Evolutionary conservation across 2,888 invertebrate species (phyloP).

Genomic region (Cheiracanthium punctorium): DNA sequence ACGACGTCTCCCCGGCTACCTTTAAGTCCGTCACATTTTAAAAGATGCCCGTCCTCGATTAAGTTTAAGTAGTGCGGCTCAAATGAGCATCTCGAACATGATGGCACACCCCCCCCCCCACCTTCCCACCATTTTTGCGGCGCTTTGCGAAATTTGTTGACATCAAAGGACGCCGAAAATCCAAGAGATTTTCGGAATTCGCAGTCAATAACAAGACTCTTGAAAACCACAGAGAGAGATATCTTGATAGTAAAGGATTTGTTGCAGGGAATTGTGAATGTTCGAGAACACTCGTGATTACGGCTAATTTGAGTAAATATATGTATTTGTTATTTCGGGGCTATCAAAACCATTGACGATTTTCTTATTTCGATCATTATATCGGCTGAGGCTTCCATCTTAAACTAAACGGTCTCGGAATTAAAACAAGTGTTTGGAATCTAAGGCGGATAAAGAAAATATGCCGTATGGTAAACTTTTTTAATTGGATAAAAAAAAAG

Average conservation of each 20-base stretch:
- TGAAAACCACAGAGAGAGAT: conserved; percentile 64
- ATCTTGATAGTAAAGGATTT: conserved; percentile 51
- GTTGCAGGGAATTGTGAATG: conserved; percentile 9
- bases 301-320: neutral
- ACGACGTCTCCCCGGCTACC: conserved; percentile 22
- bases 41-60: conserved; percentile 49
- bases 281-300: conserved; percentile 9
- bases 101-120: neutral
- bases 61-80: conserved; percentile 60
- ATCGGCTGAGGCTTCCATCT: neutral
- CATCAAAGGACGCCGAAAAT: conserved; percentile 46
- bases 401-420: neutral
- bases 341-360: neutral
- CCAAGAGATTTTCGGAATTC: conserved; percentile 43
- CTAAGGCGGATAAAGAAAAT: neutral
- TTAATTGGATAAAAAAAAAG: neutral
- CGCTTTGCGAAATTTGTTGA: conserved; percentile 16
- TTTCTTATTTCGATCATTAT: neutral
- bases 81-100: conserved; percentile 64
- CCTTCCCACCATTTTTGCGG: neutral
- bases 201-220: conserved; percentile 62
- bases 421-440: neutral
- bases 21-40: conserved; percentile 66
- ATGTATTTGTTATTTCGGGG: neutral
- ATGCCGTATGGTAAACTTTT: neutral